These are phyloP conservation scores for Caenorhabditis doughertyi DNA, from an alignment of 2,888 invertebrate genomes.

Conservation along the genomic window DNA sequence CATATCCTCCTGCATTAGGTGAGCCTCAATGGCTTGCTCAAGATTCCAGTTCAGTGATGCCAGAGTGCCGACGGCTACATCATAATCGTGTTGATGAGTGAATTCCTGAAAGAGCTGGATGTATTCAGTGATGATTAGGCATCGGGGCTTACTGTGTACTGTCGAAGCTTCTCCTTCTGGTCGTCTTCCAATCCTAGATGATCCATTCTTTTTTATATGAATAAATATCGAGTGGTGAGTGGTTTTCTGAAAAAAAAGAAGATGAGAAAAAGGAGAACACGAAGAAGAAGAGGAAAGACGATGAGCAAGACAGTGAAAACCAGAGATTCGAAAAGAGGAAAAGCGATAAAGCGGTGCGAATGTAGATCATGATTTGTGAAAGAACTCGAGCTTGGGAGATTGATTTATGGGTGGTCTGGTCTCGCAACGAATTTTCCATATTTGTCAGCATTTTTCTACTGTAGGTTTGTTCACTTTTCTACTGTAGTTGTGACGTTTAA, in stretches of 20 bases:
- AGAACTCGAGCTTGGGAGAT: too few species aligned
- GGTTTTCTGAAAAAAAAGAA: neutral
- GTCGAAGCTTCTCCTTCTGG: slow-evolving; percentile 64
- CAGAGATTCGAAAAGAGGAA: neutral
- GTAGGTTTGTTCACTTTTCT: too few species aligned
- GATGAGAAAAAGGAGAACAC: neutral
- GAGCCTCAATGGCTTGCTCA: slow-evolving; percentile 69
- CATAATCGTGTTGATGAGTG: slow-evolving; percentile 66
- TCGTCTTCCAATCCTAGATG: slow-evolving; percentile 50
- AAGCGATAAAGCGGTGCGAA: too few species aligned
- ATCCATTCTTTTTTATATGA: slow-evolving; percentile 45
- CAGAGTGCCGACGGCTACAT: slow-evolving; percentile 68
- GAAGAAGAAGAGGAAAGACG: neutral
- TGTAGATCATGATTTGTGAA: neutral
- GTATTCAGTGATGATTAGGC: too few species aligned
- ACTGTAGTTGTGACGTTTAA: too few species aligned
- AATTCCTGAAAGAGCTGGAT: slow-evolving; percentile 67
- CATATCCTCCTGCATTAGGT: slow-evolving; percentile 56
- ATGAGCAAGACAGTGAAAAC: neutral
- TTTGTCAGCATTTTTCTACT: too few species aligned
- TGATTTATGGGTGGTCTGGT: too few species aligned
- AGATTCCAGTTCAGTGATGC: slow-evolving; percentile 74
- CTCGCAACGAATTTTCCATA: too few species aligned
- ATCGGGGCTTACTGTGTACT: slow-evolving; percentile 54
- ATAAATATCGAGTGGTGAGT: neutral